Evolutionary conservation across 2,113 vertebrate genomes (phyloP), one percentile per base, ranked within the genome.

Genomic region (Lagopus leucura): DNA sequence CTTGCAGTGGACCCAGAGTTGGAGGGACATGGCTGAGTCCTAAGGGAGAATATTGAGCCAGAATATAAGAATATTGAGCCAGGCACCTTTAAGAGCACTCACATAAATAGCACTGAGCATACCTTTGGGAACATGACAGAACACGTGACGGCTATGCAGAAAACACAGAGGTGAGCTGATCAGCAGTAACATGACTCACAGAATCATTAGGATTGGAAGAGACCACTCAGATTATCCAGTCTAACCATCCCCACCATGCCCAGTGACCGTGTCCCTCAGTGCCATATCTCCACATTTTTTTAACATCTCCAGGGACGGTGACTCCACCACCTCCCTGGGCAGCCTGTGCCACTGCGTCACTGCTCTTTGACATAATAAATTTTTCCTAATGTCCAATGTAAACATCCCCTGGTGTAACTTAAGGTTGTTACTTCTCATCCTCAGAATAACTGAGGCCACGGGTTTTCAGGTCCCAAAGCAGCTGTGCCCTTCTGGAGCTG

Each of bases 401-500:
- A 54, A 54, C 52, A 15, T 54, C 24, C 48, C 12, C 24, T 54
- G 13, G 8, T 54, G 14, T 14, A 30, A 54, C 27, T 10, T 54
- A 28, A 54, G 27, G 52, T 28, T 8, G 8, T 30, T 54, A 30
- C 14, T 14, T 54, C 52, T 54, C 27, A 30, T 54, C 52, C 52
- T 30, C 14, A 54, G 52, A 54, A 54, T 28, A 97, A 97, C 81
- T 67, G 38, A 48, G 20, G 65, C 86, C 86, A 96, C 40, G 13
- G 61, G 81, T 96, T 96, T 96, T 83, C 81, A 58, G 92, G 94
- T 94, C 34, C 60, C 95, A 96, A 19, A 87, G 93, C 90, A 94
- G 80, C 95, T 93, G 89, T 95, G 96, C 97, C 94, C 92, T 92
- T 88, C 87, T 94, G 91, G 85, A 92, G 55, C 74, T 89, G 24